Evolutionary conservation across 2,888 invertebrate genomes (phyloP), one percentile per base, ranked within the genome.

Genomic region (Frankliniella intonsa): DNA sequence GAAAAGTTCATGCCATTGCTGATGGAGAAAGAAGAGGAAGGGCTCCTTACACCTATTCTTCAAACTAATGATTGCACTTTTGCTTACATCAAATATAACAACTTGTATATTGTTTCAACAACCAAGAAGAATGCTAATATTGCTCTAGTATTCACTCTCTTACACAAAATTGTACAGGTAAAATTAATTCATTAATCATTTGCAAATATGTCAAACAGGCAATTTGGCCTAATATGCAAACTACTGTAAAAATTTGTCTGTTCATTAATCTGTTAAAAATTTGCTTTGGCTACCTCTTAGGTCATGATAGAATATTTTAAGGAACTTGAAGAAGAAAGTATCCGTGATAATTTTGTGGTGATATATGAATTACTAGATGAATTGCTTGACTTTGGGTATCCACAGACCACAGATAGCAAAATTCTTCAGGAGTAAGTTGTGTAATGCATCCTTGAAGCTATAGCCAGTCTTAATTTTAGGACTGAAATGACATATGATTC

Each of bases 291-390:
- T 19, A 19, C 50, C 0, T 38, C 25, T 38, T 82, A 88, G 87
- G 89, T 90, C 10, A 92, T 92, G 88, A 88, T 89, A 81, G 92
- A 92, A 85, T 92, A 92, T 86, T 93, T 92, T 86, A 93, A 93
- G 87, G 92, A 92, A 86, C 86, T 92, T 79, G 92, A 93, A 86
- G 93, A 93, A 86, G 93, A 93, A 87, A 92, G 92, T 85, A 92
- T 93, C 84, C 87, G 92, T 79, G 93, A 93, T 86, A 93, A 93
- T 87, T 93, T 93, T 88, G 93, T 93, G 22, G 89, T 93, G 76
- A 92, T 92, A 82, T 93, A 93, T 87, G 93, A 93, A 86, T 86
- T 93, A 76, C 85, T 93, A 84, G 93, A 93, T 87, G 93, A 93
- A 86, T 88, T 93, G 82, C 90, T 93, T 87, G 93, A 93, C 86